Evolutionary conservation across 2,888 invertebrate genomes (phyloP).

Genomic region (Epinotia demarniana): DNA sequence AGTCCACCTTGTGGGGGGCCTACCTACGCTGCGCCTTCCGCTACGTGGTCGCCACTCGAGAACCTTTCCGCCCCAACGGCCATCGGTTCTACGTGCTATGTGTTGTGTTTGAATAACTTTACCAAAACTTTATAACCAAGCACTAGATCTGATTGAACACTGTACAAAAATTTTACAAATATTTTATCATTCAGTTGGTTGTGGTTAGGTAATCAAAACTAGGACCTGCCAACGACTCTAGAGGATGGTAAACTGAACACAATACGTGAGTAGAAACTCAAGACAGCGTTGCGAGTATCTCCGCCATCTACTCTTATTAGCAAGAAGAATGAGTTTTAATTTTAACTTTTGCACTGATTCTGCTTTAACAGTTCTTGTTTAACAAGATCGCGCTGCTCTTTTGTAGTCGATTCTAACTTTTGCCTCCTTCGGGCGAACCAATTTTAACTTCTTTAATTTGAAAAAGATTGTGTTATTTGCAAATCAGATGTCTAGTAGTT

Average conservation of each 20-base stretch:
- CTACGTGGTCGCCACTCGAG: too few species aligned
- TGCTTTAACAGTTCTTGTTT: conserved; percentile 69
- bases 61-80: too few species aligned
- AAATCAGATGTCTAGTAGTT: conserved; percentile 48
- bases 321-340: conserved; percentile 70
- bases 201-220: conserved; percentile 16
- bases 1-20: too few species aligned
- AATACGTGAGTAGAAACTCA: conserved; percentile 20
- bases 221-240: background rate
- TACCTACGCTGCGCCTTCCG: too few species aligned
- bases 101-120: too few species aligned
- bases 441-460: conserved; percentile 70
- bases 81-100: too few species aligned
- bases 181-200: background rate
- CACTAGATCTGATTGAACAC: too few species aligned
- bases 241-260: conserved; percentile 11
- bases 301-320: conserved; percentile 54
- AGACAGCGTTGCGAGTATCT: conserved; percentile 33
- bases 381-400: conserved; percentile 71
- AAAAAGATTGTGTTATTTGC: conserved; percentile 59
- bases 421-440: conserved; percentile 58
- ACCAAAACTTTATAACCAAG: too few species aligned
- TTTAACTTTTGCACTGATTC: conserved; percentile 72
- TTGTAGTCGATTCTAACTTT: conserved; percentile 62
- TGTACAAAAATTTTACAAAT: background rate